Evolutionary conservation across 2,888 invertebrate species (phyloP).

Genomic region (Drepana falcataria): DNA sequence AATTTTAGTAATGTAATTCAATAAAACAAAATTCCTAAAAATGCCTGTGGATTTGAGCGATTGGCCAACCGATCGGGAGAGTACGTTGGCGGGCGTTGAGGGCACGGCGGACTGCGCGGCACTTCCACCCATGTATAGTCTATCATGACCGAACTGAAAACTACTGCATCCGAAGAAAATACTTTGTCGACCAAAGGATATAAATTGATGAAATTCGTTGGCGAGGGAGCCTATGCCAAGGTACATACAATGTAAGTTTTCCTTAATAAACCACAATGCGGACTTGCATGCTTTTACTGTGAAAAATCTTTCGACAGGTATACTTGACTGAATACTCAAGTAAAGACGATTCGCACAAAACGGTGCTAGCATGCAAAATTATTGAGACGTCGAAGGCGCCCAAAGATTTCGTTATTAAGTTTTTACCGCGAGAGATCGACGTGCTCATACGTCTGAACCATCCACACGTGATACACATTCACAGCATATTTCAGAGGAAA

Average conservation of each 20-base stretch:
- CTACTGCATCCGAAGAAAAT: constrained; percentile 65
- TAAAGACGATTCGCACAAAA: constrained; percentile 46
- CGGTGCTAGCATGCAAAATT: constrained; percentile 83
- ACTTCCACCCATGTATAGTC: constrained; percentile 32
- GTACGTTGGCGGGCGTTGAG: constrained; percentile 26
- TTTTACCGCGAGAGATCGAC: constrained; percentile 89
- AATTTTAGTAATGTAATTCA: constrained; percentile 39
- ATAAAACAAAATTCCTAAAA: constrained; percentile 40
- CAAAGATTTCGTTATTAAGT: constrained; percentile 87
- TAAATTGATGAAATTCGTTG: constrained; percentile 80
- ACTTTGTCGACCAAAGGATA: constrained; percentile 78
- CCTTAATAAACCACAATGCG: background rate
- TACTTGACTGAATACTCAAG: constrained; percentile 56
- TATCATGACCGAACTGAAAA: constrained; percentile 71
- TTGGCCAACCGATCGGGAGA: constrained; percentile 27
- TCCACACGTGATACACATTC: constrained; percentile 87
- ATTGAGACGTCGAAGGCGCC: constrained; percentile 86
- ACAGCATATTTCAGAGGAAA: constrained; percentile 85
- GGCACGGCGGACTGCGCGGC: constrained; percentile 30
- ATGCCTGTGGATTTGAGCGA: constrained; percentile 45
- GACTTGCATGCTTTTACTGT: constrained; percentile 4
- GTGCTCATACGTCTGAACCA: constrained; percentile 86
- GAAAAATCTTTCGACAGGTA: constrained; percentile 39
- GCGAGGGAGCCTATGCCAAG: constrained; percentile 90
- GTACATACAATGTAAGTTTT: constrained; percentile 49